Evolutionary conservation across 1,140 invertebrate genomes (phyloP), one percentile per base, ranked within the genome.

Genomic region (Lasioglossum baleicum): DNA sequence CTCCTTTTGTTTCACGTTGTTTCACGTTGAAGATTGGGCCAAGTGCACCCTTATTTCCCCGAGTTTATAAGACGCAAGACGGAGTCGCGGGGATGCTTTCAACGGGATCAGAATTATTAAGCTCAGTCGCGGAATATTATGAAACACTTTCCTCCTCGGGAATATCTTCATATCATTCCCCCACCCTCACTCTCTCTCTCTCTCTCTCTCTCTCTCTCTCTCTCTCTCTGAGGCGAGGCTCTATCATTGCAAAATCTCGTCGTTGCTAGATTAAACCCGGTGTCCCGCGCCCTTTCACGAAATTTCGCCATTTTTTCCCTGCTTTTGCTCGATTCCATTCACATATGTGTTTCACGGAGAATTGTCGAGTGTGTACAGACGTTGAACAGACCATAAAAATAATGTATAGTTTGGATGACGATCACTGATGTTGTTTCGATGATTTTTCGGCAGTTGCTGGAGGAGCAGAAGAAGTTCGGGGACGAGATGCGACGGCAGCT

Each of bases 401-500:
- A 53, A 5, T 53, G 51, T 53, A n/a, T n/a, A n/a, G n/a, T n/a
- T n/a, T 53, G 51, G 17, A 53, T 17, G 6, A 53, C 51, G 51
- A 17, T 20, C 17, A 15, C 44, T 53, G 17, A 53, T 35, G 17
- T 53, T 15, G 51, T 20, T 65, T 65, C 64, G 7, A 17, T 61
- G 61, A 53, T 4, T 35, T 44, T 20, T 56, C 92, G 92, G 42
- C 86, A 97, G 96, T 89, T 96, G 22, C 88, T 94, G 58, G 92
- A 94, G 75, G 93, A 96, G 60, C 93, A 94, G 77, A 95, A 95
- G 82, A 94, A 95, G 56, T 94, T 95, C 85, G 96, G 98, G 88
- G 91, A 94, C 63, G 96, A 98, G 84, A 91, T 98, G 44, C 94
- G 96, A n/a, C 91, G 94, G 61, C 96, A 98, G 88, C 89, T 99